Evolutionary conservation across 2,888 invertebrate species (phyloP).

Genomic region (Liodrosophila aerea): DNA sequence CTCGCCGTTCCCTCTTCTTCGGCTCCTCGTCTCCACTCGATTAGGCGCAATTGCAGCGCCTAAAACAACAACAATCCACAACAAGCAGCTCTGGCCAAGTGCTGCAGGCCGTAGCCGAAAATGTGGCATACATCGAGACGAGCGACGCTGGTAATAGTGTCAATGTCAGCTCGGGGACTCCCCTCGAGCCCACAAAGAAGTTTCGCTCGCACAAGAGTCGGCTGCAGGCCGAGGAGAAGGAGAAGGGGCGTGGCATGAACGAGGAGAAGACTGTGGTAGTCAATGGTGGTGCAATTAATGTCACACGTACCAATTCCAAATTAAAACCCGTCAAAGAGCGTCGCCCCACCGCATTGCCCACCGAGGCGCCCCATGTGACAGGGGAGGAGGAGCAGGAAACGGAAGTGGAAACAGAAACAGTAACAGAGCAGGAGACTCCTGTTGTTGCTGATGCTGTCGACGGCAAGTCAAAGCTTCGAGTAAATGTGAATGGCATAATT

Average conservation of each 20-base stretch:
- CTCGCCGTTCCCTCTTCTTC: background rate
- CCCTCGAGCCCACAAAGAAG: slow-evolving; percentile 32
- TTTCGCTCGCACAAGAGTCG: slow-evolving; percentile 52
- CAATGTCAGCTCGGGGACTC: slow-evolving; percentile 16
- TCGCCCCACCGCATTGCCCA: slow-evolving; percentile 77
- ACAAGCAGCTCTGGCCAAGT: slow-evolving; percentile 32
- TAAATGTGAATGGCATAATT: slow-evolving; percentile 64
- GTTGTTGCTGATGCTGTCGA: slow-evolving; percentile 30
- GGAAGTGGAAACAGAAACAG: background rate
- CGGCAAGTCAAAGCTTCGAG: slow-evolving; percentile 59
- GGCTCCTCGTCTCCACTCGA: too few relatives aligned
- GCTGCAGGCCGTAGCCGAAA: slow-evolving; percentile 49
- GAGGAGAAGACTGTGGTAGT: slow-evolving; percentile 18
- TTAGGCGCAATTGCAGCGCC: slow-evolving; percentile 63
- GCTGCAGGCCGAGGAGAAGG: slow-evolving; percentile 39
- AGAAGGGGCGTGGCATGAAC: slow-evolving; percentile 11
- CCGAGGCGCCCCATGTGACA: slow-evolving; percentile 62
- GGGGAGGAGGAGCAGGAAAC: slow-evolving; percentile 9
- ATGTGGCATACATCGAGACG: slow-evolving; percentile 38
- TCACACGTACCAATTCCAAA: slow-evolving; percentile 63
- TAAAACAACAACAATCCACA: slow-evolving; percentile 52
- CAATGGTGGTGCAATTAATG: slow-evolving; percentile 63
- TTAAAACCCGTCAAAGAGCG: slow-evolving; percentile 79
- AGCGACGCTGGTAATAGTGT: slow-evolving; percentile 2
- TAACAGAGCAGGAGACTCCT: background rate